phyloP scores from a whole-genome alignment of 1,140 invertebrate species.

The Euglossa dilemma region DNA sequence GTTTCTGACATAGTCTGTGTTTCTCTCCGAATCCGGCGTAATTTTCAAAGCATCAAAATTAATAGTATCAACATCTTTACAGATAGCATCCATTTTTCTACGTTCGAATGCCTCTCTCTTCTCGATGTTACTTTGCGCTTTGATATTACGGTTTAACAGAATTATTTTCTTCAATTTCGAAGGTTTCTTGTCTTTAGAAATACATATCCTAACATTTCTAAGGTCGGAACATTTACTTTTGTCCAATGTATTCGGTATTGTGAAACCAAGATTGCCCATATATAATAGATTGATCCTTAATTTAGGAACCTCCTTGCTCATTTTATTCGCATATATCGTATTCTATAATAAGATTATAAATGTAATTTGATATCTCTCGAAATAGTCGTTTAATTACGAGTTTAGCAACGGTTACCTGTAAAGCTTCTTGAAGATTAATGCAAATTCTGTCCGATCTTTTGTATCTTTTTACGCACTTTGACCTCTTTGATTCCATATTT shows the following conservation, averaged over 20 bases:
- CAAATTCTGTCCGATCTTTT: slow-evolving; percentile 45
- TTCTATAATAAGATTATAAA: slow-evolving; percentile 10
- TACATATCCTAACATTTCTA: slow-evolving; percentile 12
- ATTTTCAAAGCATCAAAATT: slow-evolving; percentile 66
- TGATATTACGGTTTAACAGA: slow-evolving; percentile 24
- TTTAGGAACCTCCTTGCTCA: slow-evolving; percentile 21
- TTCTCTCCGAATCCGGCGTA: slow-evolving; percentile 44
- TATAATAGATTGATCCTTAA: slow-evolving; percentile 30
- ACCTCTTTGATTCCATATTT: neutral
- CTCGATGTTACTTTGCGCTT: slow-evolving; percentile 8
- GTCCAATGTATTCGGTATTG: neutral
- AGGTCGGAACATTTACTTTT: slow-evolving; percentile 5
- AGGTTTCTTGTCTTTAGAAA: slow-evolving; percentile 46
- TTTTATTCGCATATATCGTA: neutral
- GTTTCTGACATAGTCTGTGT: slow-evolving; percentile 49
- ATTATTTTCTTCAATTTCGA: slow-evolving; percentile 55
- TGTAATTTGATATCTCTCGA: neutral
- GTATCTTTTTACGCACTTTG: slow-evolving; percentile 18
- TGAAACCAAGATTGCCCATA: slow-evolving; percentile 7
- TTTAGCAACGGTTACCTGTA: slow-evolving; percentile 37
- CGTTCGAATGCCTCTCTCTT: slow-evolving; percentile 26
- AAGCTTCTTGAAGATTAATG: slow-evolving; percentile 50
- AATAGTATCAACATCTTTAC: slow-evolving; percentile 41
- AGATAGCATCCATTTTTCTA: slow-evolving; percentile 28
- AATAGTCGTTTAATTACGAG: neutral